A percentile compares a stretch with the other conserved stretches of the same genome.
These are phyloP conservation scores for Melolontha melolontha DNA, from an alignment of 2,888 invertebrate species.

Conservation along the genomic window DNA sequence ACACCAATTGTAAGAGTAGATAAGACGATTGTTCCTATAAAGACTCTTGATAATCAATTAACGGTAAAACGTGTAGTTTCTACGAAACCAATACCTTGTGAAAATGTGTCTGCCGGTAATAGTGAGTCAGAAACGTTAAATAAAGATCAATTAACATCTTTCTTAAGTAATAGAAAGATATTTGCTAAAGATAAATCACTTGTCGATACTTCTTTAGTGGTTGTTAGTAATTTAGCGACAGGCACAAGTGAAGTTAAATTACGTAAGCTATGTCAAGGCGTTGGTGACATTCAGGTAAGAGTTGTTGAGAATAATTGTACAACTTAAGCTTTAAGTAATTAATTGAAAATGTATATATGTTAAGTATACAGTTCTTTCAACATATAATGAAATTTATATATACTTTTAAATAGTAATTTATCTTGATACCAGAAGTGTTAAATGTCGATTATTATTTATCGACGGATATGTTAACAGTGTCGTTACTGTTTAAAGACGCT, in stretches of 20 bases:
- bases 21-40: constrained; percentile 40
- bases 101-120: constrained; percentile 35
- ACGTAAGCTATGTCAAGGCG: constrained; percentile 66
- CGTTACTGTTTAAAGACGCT: constrained; percentile 22
- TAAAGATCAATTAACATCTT: constrained; percentile 51
- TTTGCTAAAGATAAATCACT: constrained; percentile 54
- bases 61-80: constrained; percentile 28
- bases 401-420: neutral
- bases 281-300: constrained; percentile 67
- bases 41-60: constrained; percentile 33
- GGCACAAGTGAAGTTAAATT: constrained; percentile 66
- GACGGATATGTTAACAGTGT: neutral
- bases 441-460: too few relatives aligned
- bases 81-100: constrained; percentile 28
- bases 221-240: constrained; percentile 67
- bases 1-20: constrained; percentile 14
- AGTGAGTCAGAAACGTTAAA: constrained; percentile 38
- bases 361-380: constrained; percentile 33
- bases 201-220: constrained; percentile 63
- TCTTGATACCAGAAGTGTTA: too few relatives aligned
- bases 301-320: constrained; percentile 39
- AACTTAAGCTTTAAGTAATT: constrained; percentile 26
- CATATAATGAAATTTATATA: neutral
- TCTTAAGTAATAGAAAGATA: constrained; percentile 56
- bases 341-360: constrained; percentile 16